phyloP scores from a whole-genome alignment of 1,140 invertebrate genomes.

The Cheumatopsyche charites region DNA sequence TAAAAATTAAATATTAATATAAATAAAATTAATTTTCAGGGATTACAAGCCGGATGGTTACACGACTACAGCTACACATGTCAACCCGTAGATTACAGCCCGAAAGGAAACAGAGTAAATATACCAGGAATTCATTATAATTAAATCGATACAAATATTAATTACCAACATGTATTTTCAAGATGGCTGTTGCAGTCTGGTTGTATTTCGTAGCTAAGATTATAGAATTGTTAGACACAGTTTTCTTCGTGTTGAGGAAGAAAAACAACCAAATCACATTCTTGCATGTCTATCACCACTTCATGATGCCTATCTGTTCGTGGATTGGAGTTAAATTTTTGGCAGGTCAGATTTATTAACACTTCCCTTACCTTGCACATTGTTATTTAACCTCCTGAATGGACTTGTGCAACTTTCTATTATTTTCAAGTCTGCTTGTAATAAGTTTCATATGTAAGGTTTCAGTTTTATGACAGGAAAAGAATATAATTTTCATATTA shows the following conservation, averaged over 20 bases:
- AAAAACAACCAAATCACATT: slow-evolving; percentile 77
- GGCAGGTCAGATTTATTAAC: slow-evolving; percentile 56
- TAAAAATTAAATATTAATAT: no score
- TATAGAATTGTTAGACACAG: slow-evolving; percentile 70
- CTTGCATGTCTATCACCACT: slow-evolving; percentile 75
- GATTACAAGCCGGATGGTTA: slow-evolving; percentile 68
- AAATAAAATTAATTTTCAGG: slow-evolving; percentile 50
- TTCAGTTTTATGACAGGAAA: no score
- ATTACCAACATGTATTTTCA: slow-evolving; percentile 48
- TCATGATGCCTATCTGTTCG: slow-evolving; percentile 71
- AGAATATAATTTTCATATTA: no score
- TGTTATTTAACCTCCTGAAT: no score
- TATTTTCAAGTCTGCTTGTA: no score
- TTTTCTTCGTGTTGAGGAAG: slow-evolving; percentile 84
- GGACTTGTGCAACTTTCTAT: no score
- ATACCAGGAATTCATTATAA: slow-evolving; percentile 3
- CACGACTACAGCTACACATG: slow-evolving; percentile 79
- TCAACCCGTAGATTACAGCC: slow-evolving; percentile 83
- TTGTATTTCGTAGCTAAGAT: slow-evolving; percentile 69
- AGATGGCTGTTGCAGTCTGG: slow-evolving; percentile 70
- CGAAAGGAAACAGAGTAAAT: slow-evolving; percentile 77
- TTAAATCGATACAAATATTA: neutral
- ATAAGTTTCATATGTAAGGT: no score
- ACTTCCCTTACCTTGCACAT: no score
- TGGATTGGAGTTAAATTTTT: slow-evolving; percentile 88